Evolutionary conservation across 1,140 invertebrate genomes (phyloP).

Genomic region (Pollicipes pollicipes): DNA sequence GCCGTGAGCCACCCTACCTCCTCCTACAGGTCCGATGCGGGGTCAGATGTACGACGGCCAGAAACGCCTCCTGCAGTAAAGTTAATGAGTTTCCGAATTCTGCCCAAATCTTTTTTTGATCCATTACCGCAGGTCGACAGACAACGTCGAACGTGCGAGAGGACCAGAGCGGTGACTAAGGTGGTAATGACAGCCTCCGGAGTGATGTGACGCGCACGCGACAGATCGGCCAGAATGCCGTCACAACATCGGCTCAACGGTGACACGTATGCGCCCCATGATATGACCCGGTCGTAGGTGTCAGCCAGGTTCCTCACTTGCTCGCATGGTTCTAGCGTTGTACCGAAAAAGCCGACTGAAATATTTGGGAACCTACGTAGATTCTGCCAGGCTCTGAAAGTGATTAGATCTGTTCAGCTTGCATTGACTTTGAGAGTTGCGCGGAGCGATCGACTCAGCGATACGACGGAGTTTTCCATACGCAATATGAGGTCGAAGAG

Average conservation of each 20-base stretch:
- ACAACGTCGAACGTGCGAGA: neutral
- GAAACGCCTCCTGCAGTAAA: neutral
- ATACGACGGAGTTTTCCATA: neutral
- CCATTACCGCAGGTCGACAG: neutral
- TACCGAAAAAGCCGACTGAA: neutral
- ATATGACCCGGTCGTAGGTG: neutral
- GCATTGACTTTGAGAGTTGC: no score
- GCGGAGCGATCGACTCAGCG: neutral
- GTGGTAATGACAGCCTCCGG: no score
- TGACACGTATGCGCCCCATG: neutral
- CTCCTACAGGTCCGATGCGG: neutral
- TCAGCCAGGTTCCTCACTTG: neutral
- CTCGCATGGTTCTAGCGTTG: neutral
- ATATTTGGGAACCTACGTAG: no score
- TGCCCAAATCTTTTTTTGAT: neutral
- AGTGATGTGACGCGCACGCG: no score
- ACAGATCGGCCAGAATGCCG: neutral
- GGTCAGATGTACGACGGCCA: neutral
- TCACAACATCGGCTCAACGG: neutral
- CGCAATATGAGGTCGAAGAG: neutral
- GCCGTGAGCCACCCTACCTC: neutral
- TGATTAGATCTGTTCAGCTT: no score
- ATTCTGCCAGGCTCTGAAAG: no score
- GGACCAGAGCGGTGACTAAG: no score
- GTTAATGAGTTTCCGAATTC: neutral